These are phyloP conservation scores for Notocelia uddmanniana DNA, from an alignment of 2,888 invertebrate genomes.

Conservation along the genomic window DNA sequence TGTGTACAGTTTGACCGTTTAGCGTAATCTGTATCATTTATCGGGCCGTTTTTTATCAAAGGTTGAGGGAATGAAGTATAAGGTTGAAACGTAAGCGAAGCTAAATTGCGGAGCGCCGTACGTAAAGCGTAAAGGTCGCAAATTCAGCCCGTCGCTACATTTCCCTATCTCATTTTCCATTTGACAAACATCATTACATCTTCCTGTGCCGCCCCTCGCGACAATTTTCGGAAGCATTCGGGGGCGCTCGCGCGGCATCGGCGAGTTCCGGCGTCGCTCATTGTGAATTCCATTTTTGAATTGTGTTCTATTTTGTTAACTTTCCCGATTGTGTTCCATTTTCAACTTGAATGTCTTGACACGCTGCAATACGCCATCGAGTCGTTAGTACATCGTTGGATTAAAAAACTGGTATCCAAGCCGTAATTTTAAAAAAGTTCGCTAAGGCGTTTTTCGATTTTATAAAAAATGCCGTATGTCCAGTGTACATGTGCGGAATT, in stretches of 20 bases:
- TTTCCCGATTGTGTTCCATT: conserved; percentile 44
- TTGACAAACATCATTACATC: conserved; percentile 86
- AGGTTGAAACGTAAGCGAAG: conserved; percentile 47
- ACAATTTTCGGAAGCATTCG: conserved; percentile 72
- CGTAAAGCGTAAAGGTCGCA: conserved; percentile 75
- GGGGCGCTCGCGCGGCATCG: conserved; percentile 68
- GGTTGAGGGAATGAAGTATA: conserved; percentile 38
- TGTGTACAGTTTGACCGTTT: conserved; percentile 56
- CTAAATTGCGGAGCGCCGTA: conserved; percentile 53
- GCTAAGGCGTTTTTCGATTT: neutral
- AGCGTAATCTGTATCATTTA: conserved; percentile 58
- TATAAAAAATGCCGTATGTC: conserved; percentile 20
- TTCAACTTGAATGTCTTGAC: conserved; percentile 20
- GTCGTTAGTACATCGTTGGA: neutral
- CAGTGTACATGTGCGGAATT: conserved; percentile 6
- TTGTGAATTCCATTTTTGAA: conserved; percentile 62
- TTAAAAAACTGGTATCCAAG: neutral
- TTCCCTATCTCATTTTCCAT: conserved; percentile 86
- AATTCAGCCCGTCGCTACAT: conserved; percentile 76
- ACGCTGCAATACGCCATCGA: conserved; percentile 12
- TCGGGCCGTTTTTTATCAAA: conserved; percentile 49
- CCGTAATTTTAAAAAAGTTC: neutral
- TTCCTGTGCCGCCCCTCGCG: conserved; percentile 76
- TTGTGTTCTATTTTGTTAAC: conserved; percentile 49
- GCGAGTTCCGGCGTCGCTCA: conserved; percentile 62